Evolutionary conservation across 2,888 invertebrate genomes (phyloP).

Genomic region (Euzophera pinguis): DNA sequence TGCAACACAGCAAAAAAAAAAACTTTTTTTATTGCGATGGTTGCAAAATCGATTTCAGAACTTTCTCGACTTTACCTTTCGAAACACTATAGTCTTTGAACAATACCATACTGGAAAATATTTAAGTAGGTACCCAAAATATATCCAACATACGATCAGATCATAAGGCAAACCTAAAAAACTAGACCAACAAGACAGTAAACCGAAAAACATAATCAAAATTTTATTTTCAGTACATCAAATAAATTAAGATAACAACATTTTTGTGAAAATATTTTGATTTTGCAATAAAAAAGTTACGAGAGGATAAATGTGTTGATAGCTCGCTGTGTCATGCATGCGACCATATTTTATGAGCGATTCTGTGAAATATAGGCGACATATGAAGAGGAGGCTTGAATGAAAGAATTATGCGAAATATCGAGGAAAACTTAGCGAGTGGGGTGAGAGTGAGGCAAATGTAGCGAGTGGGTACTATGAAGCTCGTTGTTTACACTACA

Average conservation of each 20-base stretch:
- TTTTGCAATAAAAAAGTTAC: constrained; percentile 5
- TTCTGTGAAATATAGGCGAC: constrained; percentile 3
- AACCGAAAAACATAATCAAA: too few species aligned
- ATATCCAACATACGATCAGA: too few species aligned
- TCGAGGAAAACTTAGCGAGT: constrained; percentile 14
- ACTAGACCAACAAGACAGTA: too few species aligned
- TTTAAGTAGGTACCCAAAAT: too few species aligned
- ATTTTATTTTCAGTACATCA: too few species aligned
- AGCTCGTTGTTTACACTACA: constrained; percentile 28
- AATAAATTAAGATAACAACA: background rate
- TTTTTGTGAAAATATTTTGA: background rate
- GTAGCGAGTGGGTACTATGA: constrained; percentile 24
- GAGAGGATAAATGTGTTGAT: constrained; percentile 7
- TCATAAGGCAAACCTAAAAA: too few species aligned
- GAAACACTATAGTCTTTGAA: too few species aligned
- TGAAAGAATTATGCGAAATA: constrained; percentile 19
- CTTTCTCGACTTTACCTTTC: too few species aligned
- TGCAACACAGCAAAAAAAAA: too few species aligned
- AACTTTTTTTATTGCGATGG: too few species aligned
- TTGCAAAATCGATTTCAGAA: too few species aligned
- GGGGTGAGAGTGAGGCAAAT: constrained; percentile 18
- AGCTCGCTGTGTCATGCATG: constrained; percentile 2
- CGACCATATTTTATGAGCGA: constrained; percentile 10
- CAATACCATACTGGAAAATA: too few species aligned
- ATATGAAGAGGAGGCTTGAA: constrained; percentile 14